A percentile compares a stretch with the other conserved stretches of the same genome.
Evolutionary conservation across 2,888 invertebrate species (phyloP).

Genomic region (Sphaerophoria taeniata): DNA sequence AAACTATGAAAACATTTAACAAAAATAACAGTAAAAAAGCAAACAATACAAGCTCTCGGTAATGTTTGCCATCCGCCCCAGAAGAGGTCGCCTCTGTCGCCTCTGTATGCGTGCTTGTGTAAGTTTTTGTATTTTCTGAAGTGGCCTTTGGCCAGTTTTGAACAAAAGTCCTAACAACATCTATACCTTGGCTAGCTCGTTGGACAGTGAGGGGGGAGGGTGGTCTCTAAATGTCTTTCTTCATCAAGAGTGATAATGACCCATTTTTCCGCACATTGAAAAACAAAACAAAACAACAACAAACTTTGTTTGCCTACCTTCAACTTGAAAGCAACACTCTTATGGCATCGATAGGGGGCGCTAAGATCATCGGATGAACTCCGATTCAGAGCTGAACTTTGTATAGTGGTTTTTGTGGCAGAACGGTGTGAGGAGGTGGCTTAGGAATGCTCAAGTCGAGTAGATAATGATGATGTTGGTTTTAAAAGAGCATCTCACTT

Average conservation of each 20-base stretch:
- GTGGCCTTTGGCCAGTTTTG: conserved; percentile 64
- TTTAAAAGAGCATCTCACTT: conserved; percentile 57
- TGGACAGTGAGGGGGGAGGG: neutral
- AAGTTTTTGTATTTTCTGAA: conserved; percentile 50
- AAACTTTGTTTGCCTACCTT: conserved; percentile 53
- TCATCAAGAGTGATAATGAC: conserved; percentile 68
- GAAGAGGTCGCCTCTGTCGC: conserved; percentile 3
- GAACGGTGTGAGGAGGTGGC: neutral
- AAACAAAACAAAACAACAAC: neutral
- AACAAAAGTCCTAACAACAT: conserved; percentile 53
- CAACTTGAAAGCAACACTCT: conserved; percentile 58
- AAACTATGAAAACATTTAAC: conserved; percentile 33
- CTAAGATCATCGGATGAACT: conserved; percentile 31
- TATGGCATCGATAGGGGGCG: conserved; percentile 38
- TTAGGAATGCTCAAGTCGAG: conserved; percentile 13
- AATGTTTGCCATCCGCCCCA: neutral
- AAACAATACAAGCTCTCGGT: conserved; percentile 44
- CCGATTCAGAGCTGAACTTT: conserved; percentile 1
- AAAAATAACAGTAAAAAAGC: conserved; percentile 15
- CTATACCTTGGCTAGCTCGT: neutral
- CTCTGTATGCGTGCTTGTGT: conserved; percentile 45
- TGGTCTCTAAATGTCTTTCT: conserved; percentile 45
- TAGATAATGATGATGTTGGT: conserved; percentile 27
- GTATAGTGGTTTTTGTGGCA: conserved; percentile 7
- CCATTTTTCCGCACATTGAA: conserved; percentile 40